A percentile compares a stretch with the other conserved stretches of the same genome.
Evolutionary conservation across 2,797 vertebrate genomes (phyloP).

Genomic region (Phataginus tetradactyla): DNA sequence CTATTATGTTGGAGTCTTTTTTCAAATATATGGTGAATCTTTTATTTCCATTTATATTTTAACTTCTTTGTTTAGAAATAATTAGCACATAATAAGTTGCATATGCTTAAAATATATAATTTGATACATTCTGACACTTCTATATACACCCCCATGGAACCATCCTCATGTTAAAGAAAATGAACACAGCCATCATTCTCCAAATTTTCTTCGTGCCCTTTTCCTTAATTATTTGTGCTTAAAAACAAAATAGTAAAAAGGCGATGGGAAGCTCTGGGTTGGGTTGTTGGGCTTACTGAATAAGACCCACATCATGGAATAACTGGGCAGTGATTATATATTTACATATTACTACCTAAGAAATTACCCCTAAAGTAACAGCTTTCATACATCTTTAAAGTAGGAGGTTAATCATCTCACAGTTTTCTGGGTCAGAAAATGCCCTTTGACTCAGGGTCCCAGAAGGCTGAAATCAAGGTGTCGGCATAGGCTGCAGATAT

Average conservation of each 20-base stretch:
- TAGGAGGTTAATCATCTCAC: background rate
- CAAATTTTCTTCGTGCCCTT: background rate
- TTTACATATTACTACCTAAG: background rate
- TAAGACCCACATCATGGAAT: background rate
- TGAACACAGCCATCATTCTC: background rate
- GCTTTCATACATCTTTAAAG: background rate
- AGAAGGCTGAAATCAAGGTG: background rate
- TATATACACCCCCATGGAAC: background rate
- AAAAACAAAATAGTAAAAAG: constrained; percentile 33
- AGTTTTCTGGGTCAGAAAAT: background rate
- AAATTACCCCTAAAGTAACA: background rate
- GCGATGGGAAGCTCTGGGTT: background rate
- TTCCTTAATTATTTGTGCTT: constrained; percentile 6
- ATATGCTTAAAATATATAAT: background rate
- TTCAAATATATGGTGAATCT: background rate
- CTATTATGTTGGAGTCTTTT: background rate
- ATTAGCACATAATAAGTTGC: background rate
- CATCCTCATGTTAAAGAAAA: background rate
- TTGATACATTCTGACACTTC: background rate
- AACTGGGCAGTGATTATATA: background rate
- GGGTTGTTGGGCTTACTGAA: background rate
- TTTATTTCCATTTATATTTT: background rate
- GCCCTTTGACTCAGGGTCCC: background rate
- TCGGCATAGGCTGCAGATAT: background rate
- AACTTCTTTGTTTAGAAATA: background rate